phyloP scores from a whole-genome alignment of 2,113 vertebrate species.

The Hypanus sabinus region DNA sequence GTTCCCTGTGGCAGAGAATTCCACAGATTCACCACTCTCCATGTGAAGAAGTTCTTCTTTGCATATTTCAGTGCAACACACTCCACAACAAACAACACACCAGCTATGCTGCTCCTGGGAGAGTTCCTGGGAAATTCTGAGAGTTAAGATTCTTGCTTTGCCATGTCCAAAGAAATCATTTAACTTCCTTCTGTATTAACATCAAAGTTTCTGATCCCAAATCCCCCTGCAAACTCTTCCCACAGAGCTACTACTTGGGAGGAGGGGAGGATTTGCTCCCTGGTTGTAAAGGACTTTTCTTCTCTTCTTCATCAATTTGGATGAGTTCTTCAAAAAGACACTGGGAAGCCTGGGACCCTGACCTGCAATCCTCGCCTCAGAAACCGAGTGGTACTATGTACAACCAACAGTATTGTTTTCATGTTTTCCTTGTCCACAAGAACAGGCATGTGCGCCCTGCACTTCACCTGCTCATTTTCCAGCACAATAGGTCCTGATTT shows the following conservation, averaged over 20 bases:
- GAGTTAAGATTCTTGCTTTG: not conserved
- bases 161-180: not conserved
- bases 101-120: too few relatives aligned
- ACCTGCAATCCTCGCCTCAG: too few relatives aligned
- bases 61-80: too few relatives aligned
- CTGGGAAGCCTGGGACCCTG: not conserved
- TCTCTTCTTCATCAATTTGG: not conserved
- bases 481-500: not conserved
- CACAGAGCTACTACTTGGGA: not conserved
- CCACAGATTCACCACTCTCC: too few relatives aligned
- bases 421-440: not conserved
- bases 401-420: not conserved
- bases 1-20: too few relatives aligned
- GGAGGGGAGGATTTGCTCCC: not conserved
- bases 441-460: not conserved
- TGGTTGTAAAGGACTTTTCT: not conserved
- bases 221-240: not conserved
- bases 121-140: not conserved
- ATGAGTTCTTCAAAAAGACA: not conserved
- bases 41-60: too few relatives aligned
- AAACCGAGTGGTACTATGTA: not conserved
- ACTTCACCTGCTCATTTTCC: not conserved
- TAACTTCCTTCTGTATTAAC: not conserved
- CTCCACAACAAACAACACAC: too few relatives aligned
- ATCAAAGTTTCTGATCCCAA: not conserved